phyloP scores from a whole-genome alignment of 1,140 invertebrate genomes.

The Drosophila neocordata region DNA sequence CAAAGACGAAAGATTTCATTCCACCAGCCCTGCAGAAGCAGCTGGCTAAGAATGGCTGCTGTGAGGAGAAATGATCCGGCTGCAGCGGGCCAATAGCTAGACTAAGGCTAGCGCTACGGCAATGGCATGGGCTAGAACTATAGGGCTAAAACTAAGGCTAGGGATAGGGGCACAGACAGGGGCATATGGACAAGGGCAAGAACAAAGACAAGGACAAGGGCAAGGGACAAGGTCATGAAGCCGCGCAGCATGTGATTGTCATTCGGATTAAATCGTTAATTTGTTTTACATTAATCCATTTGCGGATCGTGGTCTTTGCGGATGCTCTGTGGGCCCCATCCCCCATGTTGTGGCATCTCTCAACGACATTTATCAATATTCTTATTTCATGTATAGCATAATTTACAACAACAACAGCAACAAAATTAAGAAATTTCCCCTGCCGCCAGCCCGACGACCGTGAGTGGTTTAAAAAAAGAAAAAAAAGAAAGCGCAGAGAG shows the following conservation, averaged over 20 bases:
- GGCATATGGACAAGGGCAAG: background rate
- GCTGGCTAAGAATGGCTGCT: slow-evolving; percentile 74
- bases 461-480: background rate
- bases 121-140: slow-evolving; percentile 5
- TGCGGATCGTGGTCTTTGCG: background rate
- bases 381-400: slow-evolving; percentile 64
- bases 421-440: background rate
- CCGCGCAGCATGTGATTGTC: slow-evolving; percentile 11
- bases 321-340: background rate
- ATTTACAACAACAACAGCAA: slow-evolving; percentile 41
- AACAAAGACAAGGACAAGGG: background rate
- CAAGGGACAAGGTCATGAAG: slow-evolving; percentile 4
- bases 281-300: slow-evolving; percentile 7
- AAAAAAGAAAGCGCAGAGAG: background rate
- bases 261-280: slow-evolving; percentile 1
- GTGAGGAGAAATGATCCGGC: slow-evolving; percentile 79
- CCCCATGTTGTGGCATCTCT: slow-evolving; percentile 19
- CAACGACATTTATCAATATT: slow-evolving; percentile 70
- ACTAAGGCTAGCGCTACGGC: slow-evolving; percentile 2
- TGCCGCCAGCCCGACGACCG: background rate
- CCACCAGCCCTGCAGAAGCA: slow-evolving; percentile 84
- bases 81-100: slow-evolving; percentile 21
- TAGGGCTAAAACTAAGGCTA: slow-evolving; percentile 6
- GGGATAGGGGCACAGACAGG: background rate
- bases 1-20: slow-evolving; percentile 91